Conservation (phyloP, 1,140 invertebrate genomes). For the Leptoteleia sp. region DNA sequence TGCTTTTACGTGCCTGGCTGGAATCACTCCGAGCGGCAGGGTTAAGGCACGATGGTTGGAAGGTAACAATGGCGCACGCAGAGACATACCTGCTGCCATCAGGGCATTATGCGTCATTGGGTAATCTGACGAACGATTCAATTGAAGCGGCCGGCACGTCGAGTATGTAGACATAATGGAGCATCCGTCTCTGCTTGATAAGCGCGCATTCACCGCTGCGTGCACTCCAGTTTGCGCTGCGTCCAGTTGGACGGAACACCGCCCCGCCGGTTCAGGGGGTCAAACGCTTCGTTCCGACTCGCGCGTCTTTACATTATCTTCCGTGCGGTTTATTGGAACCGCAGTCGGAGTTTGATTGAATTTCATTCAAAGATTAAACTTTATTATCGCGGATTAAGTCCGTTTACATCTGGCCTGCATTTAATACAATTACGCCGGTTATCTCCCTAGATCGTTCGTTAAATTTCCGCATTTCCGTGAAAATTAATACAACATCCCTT, state of each 20-base stretch:
- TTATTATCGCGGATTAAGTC: no score
- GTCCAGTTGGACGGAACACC: slow-evolving; percentile 55
- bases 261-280: slow-evolving; percentile 24
- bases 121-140: slow-evolving; percentile 81
- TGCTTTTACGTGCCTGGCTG: slow-evolving; percentile 79
- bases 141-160: slow-evolving; percentile 79
- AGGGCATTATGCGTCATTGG: slow-evolving; percentile 80
- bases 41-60: slow-evolving; percentile 56
- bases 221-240: slow-evolving; percentile 53
- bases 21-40: slow-evolving; percentile 73
- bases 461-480: no score
- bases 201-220: slow-evolving; percentile 69
- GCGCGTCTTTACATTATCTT: slow-evolving; percentile 37
- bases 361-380: no score
- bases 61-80: slow-evolving; percentile 65
- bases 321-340: slow-evolving; percentile 1
- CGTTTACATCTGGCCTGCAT: no score
- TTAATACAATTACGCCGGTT: no score
- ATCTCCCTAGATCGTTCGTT: no score
- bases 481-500: no score
- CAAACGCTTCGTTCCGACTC: slow-evolving; percentile 45
- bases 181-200: slow-evolving; percentile 79
- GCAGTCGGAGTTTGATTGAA: no score
- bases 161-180: slow-evolving; percentile 81
- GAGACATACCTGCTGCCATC: slow-evolving; percentile 66